A percentile compares a stretch with the other conserved stretches of the same genome.
Conservation (phyloP, 30 jellyfish, hydroid and myxozoan species). For the Hydractinia echinata region DNA sequence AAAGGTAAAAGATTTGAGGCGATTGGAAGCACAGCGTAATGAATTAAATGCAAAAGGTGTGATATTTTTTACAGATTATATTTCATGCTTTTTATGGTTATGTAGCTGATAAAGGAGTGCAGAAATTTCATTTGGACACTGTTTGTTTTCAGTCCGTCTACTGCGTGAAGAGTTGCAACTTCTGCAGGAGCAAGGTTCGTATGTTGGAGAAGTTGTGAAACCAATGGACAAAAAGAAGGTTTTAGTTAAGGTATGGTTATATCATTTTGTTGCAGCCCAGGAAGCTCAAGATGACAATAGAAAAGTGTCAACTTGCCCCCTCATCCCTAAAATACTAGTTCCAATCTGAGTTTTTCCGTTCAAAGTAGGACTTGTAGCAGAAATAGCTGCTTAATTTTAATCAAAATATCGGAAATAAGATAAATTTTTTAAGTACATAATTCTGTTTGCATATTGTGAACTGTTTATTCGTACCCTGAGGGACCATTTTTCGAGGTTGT, state of each 20-base stretch:
- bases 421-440: too few species aligned
- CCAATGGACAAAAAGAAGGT: slow-evolving; percentile 97
- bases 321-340: too few species aligned
- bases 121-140: not conserved
- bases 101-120: not conserved
- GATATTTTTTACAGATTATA: not conserved
- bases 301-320: too few species aligned
- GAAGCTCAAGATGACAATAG: not conserved
- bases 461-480: too few species aligned
- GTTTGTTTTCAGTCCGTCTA: slow-evolving; percentile 57
- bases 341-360: too few species aligned
- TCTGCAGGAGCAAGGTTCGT: slow-evolving; percentile 93
- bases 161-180: slow-evolving; percentile 87
- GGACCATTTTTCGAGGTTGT: too few species aligned
- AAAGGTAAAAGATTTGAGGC: slow-evolving; percentile 79
- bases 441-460: too few species aligned
- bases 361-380: too few species aligned
- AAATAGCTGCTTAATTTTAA: too few species aligned
- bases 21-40: slow-evolving; percentile 96
- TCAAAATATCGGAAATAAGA: too few species aligned
- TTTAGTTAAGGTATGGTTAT: slow-evolving; percentile 72
- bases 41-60: slow-evolving; percentile 97
- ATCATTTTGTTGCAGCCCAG: not conserved
- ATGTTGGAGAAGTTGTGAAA: slow-evolving; percentile 96
- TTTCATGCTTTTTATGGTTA: not conserved